Base-by-base conservation (phyloP, 2,113 vertebrate genomes). In the Trematomus loennbergii region DNA sequence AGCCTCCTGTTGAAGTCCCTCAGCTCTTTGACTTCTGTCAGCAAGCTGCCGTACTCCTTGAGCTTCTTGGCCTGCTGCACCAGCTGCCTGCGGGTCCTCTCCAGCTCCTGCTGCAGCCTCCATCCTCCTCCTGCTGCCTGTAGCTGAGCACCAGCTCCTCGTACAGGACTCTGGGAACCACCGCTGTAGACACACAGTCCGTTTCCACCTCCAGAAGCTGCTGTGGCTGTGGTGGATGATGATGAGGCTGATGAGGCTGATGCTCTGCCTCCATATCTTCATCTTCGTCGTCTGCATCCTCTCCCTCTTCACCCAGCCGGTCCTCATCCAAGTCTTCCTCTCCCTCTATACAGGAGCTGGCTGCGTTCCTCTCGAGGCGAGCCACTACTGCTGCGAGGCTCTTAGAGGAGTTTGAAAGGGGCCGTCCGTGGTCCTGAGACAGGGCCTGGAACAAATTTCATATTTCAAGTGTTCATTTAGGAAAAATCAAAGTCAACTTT, bases 41-140 rank as follows among this genome's bases (percentile, higher is more conserved):
- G 95, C 83, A 99, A 95, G 58, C 96, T 97, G 84, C 98, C 97
- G 40, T 97, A 98, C 89, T 99, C 98, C 93, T 99, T 99, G 49
- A 99, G 96, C 92, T 99, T 99, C 95, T 98, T 99, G 88, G 98
- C 97, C 92, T 99, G 98, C 85, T 99, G 98, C 16, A 99, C 96
- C 75, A 99, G 96, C 95, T 99, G 98, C 69, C 97, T 94, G 66
- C 98, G 96, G 1, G 98, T 99, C 87, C 97, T 95, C 91, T 99
- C 97, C 75, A 99, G 95, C 93, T 99, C 98, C 94, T 98, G 97
- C 78, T 99, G 97, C 88, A 99, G 96, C 89, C 97, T 96, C 66
- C 96, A 92, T 99, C 98, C 87, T 99, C 97, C 84, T 99, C 97
- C 53, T 98, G 97, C 92, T 99, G 98, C 85, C 98, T 96, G 92